Base-by-base conservation (phyloP, 2,113 vertebrate genomes). In the Melierax canorus region DNA sequence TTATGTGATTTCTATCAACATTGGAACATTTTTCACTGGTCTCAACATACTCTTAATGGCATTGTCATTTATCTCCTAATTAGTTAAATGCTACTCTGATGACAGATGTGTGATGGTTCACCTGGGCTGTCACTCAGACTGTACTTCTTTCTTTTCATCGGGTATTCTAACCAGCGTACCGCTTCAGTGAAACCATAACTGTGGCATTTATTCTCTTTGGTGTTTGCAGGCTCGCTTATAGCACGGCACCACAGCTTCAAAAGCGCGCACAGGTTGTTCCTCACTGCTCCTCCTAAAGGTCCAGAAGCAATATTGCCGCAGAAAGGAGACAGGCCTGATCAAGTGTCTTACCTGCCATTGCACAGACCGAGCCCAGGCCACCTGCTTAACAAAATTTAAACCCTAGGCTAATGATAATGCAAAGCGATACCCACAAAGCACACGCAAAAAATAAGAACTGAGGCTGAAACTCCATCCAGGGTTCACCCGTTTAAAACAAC, bases 21-120 rank as follows among this genome's bases (percentile, higher is more conserved):
- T 1, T 53, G 43, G 58, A 90, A 86, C 66, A 73, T 90, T 92
- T 95, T 84, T 87, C 84, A 62, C 74, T 62, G 74, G 55, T 95
- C 89, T 96, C 77, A 87, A 50, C 89, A 45, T 55, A 73, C 74
- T 53, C 66, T 88, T 95, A 95, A 91, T 77, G 50, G 85, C 91
- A 91, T 80, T 39, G 5, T 95, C 85, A 53, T 93, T 97, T 95
- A 74, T 93, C 91, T 95, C 74, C 86, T 97, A 93, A 97, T 97
- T 95, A 96, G 84, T 95, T 95, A 97, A 94, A 95, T 69, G 77
- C 67, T 89, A 18, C 85, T 92, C 48, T 69, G 86, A 67, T 84
- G 93, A 94, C 81, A 94, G 88, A 85, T 90, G 81, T 56, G 43
- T 9, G 30, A 36, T 0, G 8, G 92, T 94, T 96, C 93, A 92